phyloP scores from a whole-genome alignment of 2,113 vertebrate genomes.

The Theristicus caerulescens region DNA sequence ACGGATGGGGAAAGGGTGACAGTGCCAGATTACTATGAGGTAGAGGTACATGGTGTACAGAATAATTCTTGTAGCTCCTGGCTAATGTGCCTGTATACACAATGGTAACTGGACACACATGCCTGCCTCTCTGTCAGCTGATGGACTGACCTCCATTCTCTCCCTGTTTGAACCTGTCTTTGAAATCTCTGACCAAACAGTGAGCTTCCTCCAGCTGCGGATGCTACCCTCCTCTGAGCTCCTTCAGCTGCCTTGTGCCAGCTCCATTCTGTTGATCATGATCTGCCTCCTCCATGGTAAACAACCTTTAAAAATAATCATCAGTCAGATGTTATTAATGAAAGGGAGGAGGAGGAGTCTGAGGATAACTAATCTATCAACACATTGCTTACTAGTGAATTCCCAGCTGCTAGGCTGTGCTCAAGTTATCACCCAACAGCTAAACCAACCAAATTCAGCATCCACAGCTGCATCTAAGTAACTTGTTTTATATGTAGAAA shows the following conservation, averaged over 20 bases:
- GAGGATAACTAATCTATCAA: neutral
- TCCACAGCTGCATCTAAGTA: neutral
- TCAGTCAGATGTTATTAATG: neutral
- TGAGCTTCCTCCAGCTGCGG: neutral
- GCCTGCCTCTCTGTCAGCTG: neutral
- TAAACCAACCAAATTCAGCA: neutral
- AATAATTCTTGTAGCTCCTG: neutral
- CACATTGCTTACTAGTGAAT: neutral
- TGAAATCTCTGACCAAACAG: neutral
- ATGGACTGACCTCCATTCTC: neutral
- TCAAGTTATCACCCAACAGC: neutral
- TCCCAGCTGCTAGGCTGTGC: neutral
- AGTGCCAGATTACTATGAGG: accelerated
- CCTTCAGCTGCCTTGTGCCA: neutral
- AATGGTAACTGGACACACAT: neutral
- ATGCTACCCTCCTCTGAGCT: neutral
- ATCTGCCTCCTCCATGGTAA: neutral
- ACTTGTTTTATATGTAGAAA: neutral
- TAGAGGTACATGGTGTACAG: accelerated
- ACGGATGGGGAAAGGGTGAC: neutral
- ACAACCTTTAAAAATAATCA: neutral
- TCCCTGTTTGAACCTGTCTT: neutral
- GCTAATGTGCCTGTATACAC: neutral
- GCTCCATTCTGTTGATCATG: neutral
- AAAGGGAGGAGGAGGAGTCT: neutral